Conservation (phyloP, 2,797 vertebrate species). For the Chaenodraco wilsoni region DNA sequence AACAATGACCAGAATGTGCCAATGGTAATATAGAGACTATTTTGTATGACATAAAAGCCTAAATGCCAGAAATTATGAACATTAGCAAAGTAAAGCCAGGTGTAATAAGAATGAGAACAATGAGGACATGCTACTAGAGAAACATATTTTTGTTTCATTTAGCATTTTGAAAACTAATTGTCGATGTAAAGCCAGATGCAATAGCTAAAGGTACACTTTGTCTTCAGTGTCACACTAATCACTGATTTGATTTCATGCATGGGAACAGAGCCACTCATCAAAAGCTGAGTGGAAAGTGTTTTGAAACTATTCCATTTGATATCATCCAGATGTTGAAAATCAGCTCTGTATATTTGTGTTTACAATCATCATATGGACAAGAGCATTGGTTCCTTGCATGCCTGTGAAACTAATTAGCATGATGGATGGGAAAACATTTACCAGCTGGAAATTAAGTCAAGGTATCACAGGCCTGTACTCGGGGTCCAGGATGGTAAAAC, state of each 20-base stretch:
- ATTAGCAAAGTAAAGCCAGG: slow-evolving; percentile 11
- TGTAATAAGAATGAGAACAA: slow-evolving; percentile 13
- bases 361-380: slow-evolving; percentile 47
- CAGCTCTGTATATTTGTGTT: slow-evolving; percentile 41
- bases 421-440: slow-evolving; percentile 24
- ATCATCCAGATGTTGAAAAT: slow-evolving; percentile 65
- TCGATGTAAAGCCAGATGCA: slow-evolving; percentile 63
- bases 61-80: slow-evolving; percentile 8
- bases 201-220: slow-evolving; percentile 66
- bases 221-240: slow-evolving; percentile 67
- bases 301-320: slow-evolving; percentile 49
- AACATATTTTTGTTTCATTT: slow-evolving; percentile 44
- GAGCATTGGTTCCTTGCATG: slow-evolving; percentile 29
- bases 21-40: not conserved
- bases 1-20: not conserved
- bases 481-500: not conserved
- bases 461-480: not conserved
- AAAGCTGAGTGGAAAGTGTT: slow-evolving; percentile 44
- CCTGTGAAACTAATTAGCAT: slow-evolving; percentile 46
- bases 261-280: slow-evolving; percentile 67
- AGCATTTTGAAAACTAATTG: slow-evolving; percentile 53
- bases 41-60: not conserved
- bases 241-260: slow-evolving; percentile 70
- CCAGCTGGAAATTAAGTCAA: slow-evolving; percentile 1
- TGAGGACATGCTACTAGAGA: slow-evolving; percentile 4